Percentiles rank a stretch among this genome's conserved stretches.
Evolutionary conservation across 1,140 invertebrate genomes (phyloP).

Genomic region (Hyles vespertilio): DNA sequence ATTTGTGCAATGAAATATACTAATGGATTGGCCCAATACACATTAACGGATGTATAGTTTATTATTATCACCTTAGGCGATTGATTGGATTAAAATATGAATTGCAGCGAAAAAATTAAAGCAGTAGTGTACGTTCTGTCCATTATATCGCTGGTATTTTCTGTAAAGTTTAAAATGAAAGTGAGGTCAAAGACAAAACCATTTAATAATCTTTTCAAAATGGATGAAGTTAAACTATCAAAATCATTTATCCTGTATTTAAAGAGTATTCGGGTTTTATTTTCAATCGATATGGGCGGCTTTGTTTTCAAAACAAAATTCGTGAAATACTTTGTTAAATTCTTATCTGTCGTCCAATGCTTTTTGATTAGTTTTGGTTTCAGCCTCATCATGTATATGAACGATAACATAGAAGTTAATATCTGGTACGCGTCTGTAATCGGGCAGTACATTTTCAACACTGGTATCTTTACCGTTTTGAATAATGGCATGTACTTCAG

Average conservation of each 20-base stretch:
- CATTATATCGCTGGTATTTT: too few species aligned
- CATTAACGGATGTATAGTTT: too few species aligned
- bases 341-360: neutral
- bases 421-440: neutral
- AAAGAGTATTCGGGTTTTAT: neutral
- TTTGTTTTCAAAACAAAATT: neutral
- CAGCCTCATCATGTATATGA: neutral
- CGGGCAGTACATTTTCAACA: neutral
- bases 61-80: too few species aligned
- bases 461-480: neutral
- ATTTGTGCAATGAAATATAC: too few species aligned
- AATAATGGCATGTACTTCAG: too few species aligned
- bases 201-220: too few species aligned
- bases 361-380: neutral
- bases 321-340: neutral
- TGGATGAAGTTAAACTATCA: neutral
- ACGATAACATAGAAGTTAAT: neutral
- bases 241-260: neutral
- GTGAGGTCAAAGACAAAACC: too few species aligned
- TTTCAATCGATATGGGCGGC: neutral
- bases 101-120: too few species aligned
- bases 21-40: too few species aligned
- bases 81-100: too few species aligned
- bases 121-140: too few species aligned
- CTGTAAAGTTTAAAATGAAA: too few species aligned